These are phyloP conservation scores for Lepidurus packardi DNA, from an alignment of 1,140 invertebrate species.

Conservation along the genomic window DNA sequence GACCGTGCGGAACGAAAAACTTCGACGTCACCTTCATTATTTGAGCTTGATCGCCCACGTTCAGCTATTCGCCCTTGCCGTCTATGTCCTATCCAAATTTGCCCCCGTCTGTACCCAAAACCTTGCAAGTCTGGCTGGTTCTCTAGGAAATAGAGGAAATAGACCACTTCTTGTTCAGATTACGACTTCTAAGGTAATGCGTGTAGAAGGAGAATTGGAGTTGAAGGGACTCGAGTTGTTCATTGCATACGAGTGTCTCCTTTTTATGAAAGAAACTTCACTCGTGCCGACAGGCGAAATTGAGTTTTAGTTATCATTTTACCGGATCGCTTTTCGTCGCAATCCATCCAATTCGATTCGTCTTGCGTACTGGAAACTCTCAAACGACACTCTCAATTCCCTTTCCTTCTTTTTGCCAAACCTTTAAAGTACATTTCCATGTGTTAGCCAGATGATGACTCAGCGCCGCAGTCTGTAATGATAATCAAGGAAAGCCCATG, in stretches of 20 bases:
- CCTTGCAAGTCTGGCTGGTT: no score
- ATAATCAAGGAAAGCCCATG: background rate
- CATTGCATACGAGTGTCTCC: background rate
- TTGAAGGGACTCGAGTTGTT: background rate
- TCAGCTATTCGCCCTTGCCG: background rate
- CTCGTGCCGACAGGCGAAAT: background rate
- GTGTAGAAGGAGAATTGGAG: no score
- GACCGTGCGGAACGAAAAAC: conserved; percentile 9
- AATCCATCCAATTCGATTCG: background rate
- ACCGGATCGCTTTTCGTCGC: background rate
- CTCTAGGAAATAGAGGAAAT: no score
- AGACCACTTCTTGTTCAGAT: no score
- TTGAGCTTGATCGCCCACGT: conserved; percentile 8
- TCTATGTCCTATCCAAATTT: background rate
- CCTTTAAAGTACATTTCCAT: background rate
- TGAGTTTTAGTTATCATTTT: background rate
- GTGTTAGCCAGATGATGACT: background rate
- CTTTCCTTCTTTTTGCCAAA: background rate
- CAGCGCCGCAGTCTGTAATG: background rate
- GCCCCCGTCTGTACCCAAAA: background rate
- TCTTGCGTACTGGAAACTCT: background rate
- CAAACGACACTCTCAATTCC: background rate
- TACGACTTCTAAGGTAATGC: no score
- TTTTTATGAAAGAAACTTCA: background rate
- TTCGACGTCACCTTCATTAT: conserved; percentile 15